Percentiles rank a stretch among this genome's conserved stretches.
Evolutionary conservation across 1,140 invertebrate genomes (phyloP).

Genomic region (Coptotermes formosanus): DNA sequence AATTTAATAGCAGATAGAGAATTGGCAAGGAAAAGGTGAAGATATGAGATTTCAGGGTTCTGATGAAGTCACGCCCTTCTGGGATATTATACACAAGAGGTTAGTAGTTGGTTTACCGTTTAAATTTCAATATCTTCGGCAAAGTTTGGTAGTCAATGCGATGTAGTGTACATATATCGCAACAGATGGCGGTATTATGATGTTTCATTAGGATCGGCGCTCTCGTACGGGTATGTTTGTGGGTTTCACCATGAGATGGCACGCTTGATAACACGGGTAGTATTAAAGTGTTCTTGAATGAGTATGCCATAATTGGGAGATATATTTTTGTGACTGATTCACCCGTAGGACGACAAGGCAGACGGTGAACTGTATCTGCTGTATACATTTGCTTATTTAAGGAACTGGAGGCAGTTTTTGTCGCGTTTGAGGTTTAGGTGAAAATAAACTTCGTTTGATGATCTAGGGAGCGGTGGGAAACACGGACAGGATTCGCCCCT

Average conservation of each 20-base stretch:
- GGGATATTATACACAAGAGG: no score
- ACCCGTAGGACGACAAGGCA: neutral
- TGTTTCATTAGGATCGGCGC: no score
- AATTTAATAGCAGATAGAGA: no score
- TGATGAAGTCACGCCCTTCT: no score
- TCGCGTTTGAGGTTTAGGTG: neutral
- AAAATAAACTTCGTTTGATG: neutral
- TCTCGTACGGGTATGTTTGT: neutral
- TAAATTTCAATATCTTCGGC: no score
- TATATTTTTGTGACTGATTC: neutral
- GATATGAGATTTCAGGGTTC: no score
- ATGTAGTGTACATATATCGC: no score
- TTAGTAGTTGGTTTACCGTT: no score
- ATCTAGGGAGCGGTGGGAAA: neutral
- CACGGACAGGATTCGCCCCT: slow-evolving; percentile 2
- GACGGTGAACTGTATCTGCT: neutral
- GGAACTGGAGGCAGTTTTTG: neutral
- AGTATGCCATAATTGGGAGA: neutral
- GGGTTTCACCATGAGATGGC: neutral
- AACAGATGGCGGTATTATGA: no score
- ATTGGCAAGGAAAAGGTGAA: no score
- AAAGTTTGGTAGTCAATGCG: no score
- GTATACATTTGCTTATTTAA: neutral
- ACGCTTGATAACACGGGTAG: neutral
- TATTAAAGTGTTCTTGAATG: neutral